Evolutionary conservation across 1,140 invertebrate species (phyloP), one percentile per base, ranked within the genome.

Genomic region (Oncopeltus fasciatus): DNA sequence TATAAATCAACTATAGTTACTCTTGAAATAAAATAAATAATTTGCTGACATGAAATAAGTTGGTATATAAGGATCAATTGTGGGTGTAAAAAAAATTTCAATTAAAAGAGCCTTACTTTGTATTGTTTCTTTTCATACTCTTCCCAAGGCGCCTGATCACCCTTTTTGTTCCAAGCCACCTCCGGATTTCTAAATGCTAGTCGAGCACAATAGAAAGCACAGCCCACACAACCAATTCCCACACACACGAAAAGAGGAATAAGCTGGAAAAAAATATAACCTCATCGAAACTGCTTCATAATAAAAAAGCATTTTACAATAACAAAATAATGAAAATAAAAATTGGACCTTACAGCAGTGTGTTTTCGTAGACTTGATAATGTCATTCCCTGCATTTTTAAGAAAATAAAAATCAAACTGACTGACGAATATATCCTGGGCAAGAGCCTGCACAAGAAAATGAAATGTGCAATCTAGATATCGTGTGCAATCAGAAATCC

Each of bases 111-210:
- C 21, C 49, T 21, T 16, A 90, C 88, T 80, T 91, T 91, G 70
- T 92, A 90, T 68, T 87, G 83, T 70, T 89, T 91, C 58, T 81
- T 74, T 57, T 78, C 76, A 71, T 87, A 92, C 62, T 83, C 81
- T 67, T 92, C 76, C 83, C 86, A 89, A 4, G 90, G 88, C 69
- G 89, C 86, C 2, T 83, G 81, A 68, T 88, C 88, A 21, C 69
- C 72, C 49, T 77, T 81, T 47, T 77, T 78, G 66, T 79, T 80
- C 88, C 88, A 92, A 53, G 84, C 76, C 14, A 92, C 88, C 70
- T 92, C 89, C 43, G 90, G 89, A 68, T 80, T 87, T 57, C 77
- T 78, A 0, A 76, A 67, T n/a, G 88, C 88, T 33, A 90, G 73
- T 56, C 89, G 79, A 1, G 77, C 27, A 0, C 81, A 73, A 69